Percentiles rank a stretch among this genome's conserved stretches.
Evolutionary conservation across 1,140 invertebrate genomes (phyloP).

Genomic region (Camponotus pennsylvanicus): DNA sequence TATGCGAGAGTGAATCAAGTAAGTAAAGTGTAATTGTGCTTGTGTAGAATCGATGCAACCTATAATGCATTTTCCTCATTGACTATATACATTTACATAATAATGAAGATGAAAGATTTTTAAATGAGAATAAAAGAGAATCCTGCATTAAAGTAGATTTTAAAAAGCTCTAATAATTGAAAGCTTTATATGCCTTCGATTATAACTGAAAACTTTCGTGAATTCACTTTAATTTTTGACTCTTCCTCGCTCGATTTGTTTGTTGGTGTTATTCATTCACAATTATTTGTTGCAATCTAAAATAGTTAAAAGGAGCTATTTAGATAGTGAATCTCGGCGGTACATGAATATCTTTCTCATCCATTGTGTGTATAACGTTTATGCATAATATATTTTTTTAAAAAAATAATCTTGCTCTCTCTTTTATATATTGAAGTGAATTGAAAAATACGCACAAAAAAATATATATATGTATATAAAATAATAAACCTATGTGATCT

Average conservation of each 20-base stretch:
- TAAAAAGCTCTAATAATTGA: not conserved
- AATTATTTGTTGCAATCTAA: slow-evolving; percentile 17
- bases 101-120: not conserved
- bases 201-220: not conserved
- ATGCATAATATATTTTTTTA: slow-evolving; percentile 47
- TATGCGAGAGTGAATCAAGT: slow-evolving; percentile 23
- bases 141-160: not conserved
- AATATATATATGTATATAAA: slow-evolving; percentile 46
- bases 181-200: not conserved
- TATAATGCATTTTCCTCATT: not conserved
- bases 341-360: slow-evolving; percentile 33
- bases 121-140: not conserved
- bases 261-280: not conserved
- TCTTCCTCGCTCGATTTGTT: slow-evolving; percentile 5
- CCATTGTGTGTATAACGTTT: slow-evolving; percentile 19
- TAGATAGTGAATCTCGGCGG: slow-evolving; percentile 3
- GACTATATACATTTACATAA: not conserved
- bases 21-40: slow-evolving; percentile 31
- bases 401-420: slow-evolving; percentile 48
- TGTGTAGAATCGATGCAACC: not conserved
- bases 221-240: slow-evolving; percentile 39
- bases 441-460: slow-evolving; percentile 14
- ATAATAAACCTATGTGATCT: slow-evolving; percentile 43
- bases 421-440: slow-evolving; percentile 32
- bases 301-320: not conserved